Percentiles rank a stretch among this genome's conserved stretches.
Conservation (phyloP, 2,797 vertebrate species). For the Oophaga sylvatica region DNA sequence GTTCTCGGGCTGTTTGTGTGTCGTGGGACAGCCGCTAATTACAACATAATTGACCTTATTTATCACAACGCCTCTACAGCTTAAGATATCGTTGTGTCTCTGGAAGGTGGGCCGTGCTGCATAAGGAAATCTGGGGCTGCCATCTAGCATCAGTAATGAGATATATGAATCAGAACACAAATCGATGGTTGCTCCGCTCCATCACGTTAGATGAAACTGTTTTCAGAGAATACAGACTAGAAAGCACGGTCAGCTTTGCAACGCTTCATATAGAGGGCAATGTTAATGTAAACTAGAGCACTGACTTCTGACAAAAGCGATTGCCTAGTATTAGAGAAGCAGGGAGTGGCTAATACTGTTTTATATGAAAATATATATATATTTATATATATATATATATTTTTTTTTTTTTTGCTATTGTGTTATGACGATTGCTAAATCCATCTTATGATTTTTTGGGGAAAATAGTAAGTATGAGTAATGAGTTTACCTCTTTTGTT, state of each 20-base stretch:
- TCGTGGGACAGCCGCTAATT: conserved; percentile 28
- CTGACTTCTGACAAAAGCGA: background rate
- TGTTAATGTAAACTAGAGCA: background rate
- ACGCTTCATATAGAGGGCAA: background rate
- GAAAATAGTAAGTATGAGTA: background rate
- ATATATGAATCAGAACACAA: conserved; percentile 33
- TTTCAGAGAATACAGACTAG: background rate
- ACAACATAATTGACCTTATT: conserved; percentile 41
- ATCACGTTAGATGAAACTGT: conserved; percentile 16
- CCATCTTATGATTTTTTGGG: background rate
- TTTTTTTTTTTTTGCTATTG: background rate
- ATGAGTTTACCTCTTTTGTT: background rate
- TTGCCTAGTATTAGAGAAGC: background rate
- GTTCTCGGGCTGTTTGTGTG: background rate
- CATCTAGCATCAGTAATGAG: conserved; percentile 30
- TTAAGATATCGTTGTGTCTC: conserved; percentile 21
- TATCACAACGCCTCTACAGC: conserved; percentile 3
- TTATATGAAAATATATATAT: background rate
- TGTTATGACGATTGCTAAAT: background rate
- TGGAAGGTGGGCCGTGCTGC: background rate
- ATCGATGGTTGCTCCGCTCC: conserved; percentile 40
- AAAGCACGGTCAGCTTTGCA: background rate
- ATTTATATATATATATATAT: too few relatives aligned
- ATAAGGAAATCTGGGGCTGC: background rate
- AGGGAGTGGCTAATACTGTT: background rate